Evolutionary conservation across 2,113 vertebrate genomes (phyloP).

Genomic region (Meriones unguiculatus): DNA sequence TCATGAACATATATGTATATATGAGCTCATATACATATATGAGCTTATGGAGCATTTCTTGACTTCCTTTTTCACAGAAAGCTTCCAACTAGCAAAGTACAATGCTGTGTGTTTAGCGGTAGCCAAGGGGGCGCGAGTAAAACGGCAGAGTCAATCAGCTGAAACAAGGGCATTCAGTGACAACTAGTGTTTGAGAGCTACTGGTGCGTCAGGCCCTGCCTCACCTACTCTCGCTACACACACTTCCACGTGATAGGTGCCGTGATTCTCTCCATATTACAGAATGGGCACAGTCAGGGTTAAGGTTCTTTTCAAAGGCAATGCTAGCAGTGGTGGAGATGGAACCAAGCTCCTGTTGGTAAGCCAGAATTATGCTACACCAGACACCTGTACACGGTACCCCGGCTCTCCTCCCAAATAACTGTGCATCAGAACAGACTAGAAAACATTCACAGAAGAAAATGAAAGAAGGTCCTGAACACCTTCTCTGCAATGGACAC

Average conservation of each 20-base stretch:
- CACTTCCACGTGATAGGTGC: accelerated
- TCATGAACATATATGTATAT: neutral
- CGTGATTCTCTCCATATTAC: neutral
- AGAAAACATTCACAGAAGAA: neutral
- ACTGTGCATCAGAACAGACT: neutral
- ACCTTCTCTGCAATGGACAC: neutral
- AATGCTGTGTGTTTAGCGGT: neutral
- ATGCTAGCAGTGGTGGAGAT: too few relatives aligned
- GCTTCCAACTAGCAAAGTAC: neutral
- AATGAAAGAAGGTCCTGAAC: neutral
- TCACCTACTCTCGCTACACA: neutral
- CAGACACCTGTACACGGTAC: accelerated
- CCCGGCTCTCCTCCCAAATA: neutral
- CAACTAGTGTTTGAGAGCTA: neutral
- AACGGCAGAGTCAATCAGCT: neutral
- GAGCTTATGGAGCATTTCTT: neutral
- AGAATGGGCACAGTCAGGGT: neutral
- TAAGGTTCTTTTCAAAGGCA: neutral
- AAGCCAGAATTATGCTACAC: neutral
- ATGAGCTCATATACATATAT: neutral
- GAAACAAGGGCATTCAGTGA: too few relatives aligned
- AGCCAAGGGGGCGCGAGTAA: neutral
- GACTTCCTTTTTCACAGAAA: neutral
- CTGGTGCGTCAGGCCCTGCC: neutral
- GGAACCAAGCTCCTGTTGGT: accelerated